Conservation (phyloP, 2,113 vertebrate species). For the rabbit (Oryctolagus cuniculus) region mOryCun1.1 NC_091444.1:34300001-34300500, state of each 20-base stretch:
- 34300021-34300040: not conserved
- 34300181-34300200: not conserved
- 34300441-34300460: fast-evolving
- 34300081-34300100: not conserved
- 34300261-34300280: fast-evolving
- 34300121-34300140: not conserved
- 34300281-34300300: constrained; percentile 58
- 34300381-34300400: not conserved
- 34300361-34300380: not conserved
- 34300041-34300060: not conserved
- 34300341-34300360: constrained; percentile 46
- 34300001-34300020: not conserved
- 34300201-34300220: not conserved
- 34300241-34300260: not conserved
- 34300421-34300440: not conserved
- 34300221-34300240: fast-evolving
- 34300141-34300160: not conserved
- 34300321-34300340: constrained; percentile 63
- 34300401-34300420: not conserved
- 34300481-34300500: constrained; percentile 92
- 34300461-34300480: fast-evolving
- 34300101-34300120: not conserved
- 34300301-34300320: not conserved
- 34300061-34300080: not conserved
- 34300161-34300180: not conserved